phyloP scores from a whole-genome alignment of 2,797 vertebrate genomes.

The Pseudomugil tenellus region DNA sequence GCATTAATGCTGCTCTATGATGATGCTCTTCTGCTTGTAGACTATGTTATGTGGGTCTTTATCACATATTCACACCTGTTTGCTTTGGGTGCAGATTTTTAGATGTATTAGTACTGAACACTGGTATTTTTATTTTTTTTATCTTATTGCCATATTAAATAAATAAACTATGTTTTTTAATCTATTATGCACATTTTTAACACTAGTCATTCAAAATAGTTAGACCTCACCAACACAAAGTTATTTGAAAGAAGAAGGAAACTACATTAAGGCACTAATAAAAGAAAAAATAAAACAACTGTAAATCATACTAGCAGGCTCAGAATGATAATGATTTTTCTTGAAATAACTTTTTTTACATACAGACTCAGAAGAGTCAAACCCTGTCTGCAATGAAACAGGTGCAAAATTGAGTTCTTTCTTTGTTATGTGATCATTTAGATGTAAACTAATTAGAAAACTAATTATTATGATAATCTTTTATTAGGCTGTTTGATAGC shows the following conservation, averaged over 20 bases:
- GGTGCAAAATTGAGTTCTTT: slow-evolving; percentile 10
- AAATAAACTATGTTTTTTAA: neutral
- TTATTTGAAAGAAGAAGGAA: no score
- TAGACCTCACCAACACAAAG: neutral
- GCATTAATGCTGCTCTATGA: neutral
- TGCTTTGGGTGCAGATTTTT: neutral
- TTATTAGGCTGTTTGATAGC: neutral
- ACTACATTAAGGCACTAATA: neutral
- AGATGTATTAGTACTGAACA: neutral
- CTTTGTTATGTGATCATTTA: neutral
- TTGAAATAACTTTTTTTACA: neutral
- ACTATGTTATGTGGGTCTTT: neutral
- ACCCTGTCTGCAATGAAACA: slow-evolving; percentile 3
- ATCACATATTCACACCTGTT: neutral
- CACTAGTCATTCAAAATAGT: neutral
- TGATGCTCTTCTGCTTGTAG: neutral
- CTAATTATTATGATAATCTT: slow-evolving; percentile 12
- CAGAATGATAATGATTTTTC: neutral
- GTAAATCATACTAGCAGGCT: neutral
- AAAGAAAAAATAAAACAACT: neutral
- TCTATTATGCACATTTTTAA: neutral
- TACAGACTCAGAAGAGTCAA: neutral
- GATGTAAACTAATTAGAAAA: slow-evolving; percentile 32
- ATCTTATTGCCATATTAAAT: neutral
- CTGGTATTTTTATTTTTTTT: no score